These are phyloP conservation scores for Drosophila ananassae DNA, from an alignment of 1,140 invertebrate genomes.

Conservation along the genomic window DNA sequence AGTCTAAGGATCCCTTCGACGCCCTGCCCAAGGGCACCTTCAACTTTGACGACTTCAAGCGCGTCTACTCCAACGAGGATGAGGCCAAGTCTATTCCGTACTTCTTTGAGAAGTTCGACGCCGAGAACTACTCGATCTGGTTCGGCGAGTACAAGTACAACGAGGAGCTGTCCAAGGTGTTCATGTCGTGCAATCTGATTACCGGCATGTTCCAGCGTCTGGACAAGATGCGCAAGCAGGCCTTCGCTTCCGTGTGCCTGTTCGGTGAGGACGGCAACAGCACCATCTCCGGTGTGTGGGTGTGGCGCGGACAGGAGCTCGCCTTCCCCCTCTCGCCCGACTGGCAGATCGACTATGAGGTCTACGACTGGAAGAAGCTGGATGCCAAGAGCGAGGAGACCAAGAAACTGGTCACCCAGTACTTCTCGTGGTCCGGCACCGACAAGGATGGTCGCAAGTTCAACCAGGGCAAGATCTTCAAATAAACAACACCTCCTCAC, in stretches of 20 bases:
- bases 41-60: slow-evolving; percentile 98
- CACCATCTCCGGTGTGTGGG: slow-evolving; percentile 97
- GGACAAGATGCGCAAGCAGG: slow-evolving; percentile 98
- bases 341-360: slow-evolving; percentile 99
- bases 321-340: slow-evolving; percentile 95
- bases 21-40: slow-evolving; percentile 94
- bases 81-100: slow-evolving; percentile 97
- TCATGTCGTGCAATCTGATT: slow-evolving; percentile 98
- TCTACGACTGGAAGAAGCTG: slow-evolving; percentile 98
- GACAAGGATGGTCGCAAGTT: slow-evolving; percentile 96
- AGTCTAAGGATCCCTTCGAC: slow-evolving; percentile 96
- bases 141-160: slow-evolving; percentile 98
- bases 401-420: slow-evolving; percentile 95
- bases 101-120: slow-evolving; percentile 99
- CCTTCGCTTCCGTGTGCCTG: slow-evolving; percentile 96
- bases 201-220: slow-evolving; percentile 98
- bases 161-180: slow-evolving; percentile 95
- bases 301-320: slow-evolving; percentile 97
- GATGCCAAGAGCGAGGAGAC: slow-evolving; percentile 92
- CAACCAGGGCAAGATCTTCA: slow-evolving; percentile 99
- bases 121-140: slow-evolving; percentile 99
- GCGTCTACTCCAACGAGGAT: slow-evolving; percentile 98
- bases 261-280: slow-evolving; percentile 97
- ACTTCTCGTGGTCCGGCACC: slow-evolving; percentile 95
- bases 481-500: slow-evolving; percentile 88